phyloP scores from a whole-genome alignment of 2,888 invertebrate genomes.

The Gymnosoma rotundatum region DNA sequence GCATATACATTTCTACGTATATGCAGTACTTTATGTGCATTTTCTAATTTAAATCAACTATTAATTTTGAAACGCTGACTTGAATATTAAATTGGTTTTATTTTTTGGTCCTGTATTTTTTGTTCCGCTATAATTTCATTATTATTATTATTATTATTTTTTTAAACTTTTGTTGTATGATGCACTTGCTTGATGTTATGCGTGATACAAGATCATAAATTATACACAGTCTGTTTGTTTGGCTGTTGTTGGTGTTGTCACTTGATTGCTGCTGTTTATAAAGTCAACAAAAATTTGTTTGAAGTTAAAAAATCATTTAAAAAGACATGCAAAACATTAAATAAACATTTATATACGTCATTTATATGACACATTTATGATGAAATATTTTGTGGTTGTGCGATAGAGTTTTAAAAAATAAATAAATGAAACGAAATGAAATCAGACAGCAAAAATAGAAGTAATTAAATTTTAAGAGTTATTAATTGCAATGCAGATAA shows the following conservation, averaged over 20 bases:
- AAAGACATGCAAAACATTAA: neutral
- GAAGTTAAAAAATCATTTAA: slow-evolving; percentile 44
- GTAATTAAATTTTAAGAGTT: slow-evolving; percentile 40
- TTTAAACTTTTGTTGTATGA: slow-evolving; percentile 17
- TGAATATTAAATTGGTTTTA: neutral
- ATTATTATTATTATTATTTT: neutral
- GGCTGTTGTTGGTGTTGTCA: neutral
- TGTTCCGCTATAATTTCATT: neutral
- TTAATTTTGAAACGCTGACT: too few species aligned
- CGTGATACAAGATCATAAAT: slow-evolving; percentile 64
- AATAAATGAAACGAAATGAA: slow-evolving; percentile 7
- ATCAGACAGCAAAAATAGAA: neutral
- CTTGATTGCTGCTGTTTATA: slow-evolving; percentile 21
- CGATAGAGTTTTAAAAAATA: neutral
- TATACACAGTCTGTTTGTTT: slow-evolving; percentile 24
- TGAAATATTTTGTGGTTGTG: slow-evolving; percentile 22
- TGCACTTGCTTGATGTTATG: slow-evolving; percentile 55
- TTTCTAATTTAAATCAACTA: neutral
- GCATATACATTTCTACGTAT: neutral
- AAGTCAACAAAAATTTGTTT: slow-evolving; percentile 39
- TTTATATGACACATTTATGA: slow-evolving; percentile 12
- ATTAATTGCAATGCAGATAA: slow-evolving; percentile 22
- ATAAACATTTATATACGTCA: slow-evolving; percentile 5
- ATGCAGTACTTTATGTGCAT: neutral
- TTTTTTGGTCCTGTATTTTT: neutral